A percentile compares a stretch with the other conserved stretches of the same genome.
Conservation (phyloP, 2,113 vertebrate species). For the Corythornis madagascariensis region DNA sequence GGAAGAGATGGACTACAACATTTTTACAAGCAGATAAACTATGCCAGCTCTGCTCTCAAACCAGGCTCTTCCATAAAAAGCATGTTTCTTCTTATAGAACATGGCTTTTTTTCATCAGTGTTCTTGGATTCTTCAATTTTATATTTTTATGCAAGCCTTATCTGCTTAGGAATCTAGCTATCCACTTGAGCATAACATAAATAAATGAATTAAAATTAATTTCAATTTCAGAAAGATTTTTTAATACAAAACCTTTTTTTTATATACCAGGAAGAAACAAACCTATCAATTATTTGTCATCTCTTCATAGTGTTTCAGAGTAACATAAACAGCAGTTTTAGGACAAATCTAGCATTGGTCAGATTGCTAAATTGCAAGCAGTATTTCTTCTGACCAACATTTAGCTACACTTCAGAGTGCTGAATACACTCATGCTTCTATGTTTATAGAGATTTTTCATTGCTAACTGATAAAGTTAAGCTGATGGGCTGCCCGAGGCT, state of each 20-base stretch:
- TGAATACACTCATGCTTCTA: fast-evolving
- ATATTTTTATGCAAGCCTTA: not conserved
- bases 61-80: not conserved
- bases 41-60: not conserved
- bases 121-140: not conserved
- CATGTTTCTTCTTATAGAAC: not conserved
- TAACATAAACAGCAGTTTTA: not conserved
- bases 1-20: not conserved
- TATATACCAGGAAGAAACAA: not conserved
- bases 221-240: not conserved
- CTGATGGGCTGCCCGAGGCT: not conserved
- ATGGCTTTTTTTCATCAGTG: not conserved
- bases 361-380: not conserved
- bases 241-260: not conserved
- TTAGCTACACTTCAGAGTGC: fast-evolving
- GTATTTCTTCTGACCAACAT: not conserved
- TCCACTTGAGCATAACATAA: not conserved
- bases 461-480: not conserved
- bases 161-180: not conserved
- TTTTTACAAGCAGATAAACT: not conserved
- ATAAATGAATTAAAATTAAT: not conserved
- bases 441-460: not conserved
- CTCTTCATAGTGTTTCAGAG: not conserved
- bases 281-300: not conserved
- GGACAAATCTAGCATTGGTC: not conserved